Evolutionary conservation across 2,797 vertebrate genomes (phyloP).

Genomic region (Poecilia picta): DNA sequence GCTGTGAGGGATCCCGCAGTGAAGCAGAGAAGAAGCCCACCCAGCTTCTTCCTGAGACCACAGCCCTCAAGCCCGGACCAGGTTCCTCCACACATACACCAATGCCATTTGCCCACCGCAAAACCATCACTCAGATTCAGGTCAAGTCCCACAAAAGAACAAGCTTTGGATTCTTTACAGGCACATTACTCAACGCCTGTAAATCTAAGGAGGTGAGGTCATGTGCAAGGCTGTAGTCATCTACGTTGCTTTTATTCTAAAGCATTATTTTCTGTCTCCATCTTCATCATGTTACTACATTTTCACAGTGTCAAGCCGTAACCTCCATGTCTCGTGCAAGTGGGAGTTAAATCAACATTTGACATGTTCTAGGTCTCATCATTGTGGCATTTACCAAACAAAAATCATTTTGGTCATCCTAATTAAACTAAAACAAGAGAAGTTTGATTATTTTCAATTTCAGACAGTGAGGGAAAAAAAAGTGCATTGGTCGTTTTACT

Average conservation of each 20-base stretch:
- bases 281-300: not conserved
- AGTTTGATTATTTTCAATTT: not conserved
- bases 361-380: not conserved
- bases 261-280: not conserved
- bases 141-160: constrained; percentile 30
- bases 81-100: constrained; percentile 18
- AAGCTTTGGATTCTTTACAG: constrained; percentile 32
- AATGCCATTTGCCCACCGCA: constrained; percentile 29
- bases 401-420: not conserved
- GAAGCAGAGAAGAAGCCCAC: constrained; percentile 59
- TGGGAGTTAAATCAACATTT: not conserved
- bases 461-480: not conserved
- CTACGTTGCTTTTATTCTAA: constrained; percentile 11
- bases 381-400: not conserved
- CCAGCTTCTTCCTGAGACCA: constrained; percentile 57
- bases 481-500: not conserved
- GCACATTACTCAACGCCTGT: not conserved
- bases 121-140: constrained; percentile 24
- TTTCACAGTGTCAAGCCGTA: not conserved
- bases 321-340: not conserved
- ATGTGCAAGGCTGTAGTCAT: constrained; percentile 16
- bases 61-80: constrained; percentile 39
- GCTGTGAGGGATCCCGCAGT: constrained; percentile 67
- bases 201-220: not conserved
- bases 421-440: not conserved